Base-by-base conservation (phyloP, 2,113 vertebrate species). In the Gulo gulo region DNA sequence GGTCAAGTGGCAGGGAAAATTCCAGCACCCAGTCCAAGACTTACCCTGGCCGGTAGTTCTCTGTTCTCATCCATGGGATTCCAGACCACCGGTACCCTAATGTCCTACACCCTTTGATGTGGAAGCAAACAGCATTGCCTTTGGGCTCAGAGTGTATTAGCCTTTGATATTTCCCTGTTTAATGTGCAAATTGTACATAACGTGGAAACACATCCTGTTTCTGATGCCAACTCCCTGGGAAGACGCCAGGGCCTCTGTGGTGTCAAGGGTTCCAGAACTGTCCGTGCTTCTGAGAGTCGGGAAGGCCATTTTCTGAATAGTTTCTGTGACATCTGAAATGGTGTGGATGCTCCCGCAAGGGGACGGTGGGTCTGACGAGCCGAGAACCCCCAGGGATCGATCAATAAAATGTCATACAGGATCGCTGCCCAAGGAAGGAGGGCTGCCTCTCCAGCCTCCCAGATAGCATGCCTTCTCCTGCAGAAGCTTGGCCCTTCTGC, bases 201-300 rank as follows among this genome's bases (percentile, higher is more conserved):
- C 0, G 2, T 5, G 1, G 10, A 24, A 67, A 29, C 7, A 0
- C 8, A 14, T 82, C 85, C n/a, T 39, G 4, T 67, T 74, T 59
- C 23, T 57, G 12, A 0, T 0, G n/a, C 23, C 1, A 36, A 65
- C 7, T 9, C 0, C 31, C 24, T 18, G 4, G 31, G 57, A 31
- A 16, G n/a, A n/a, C 4, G 0, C 16, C 7, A 1, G 76, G 26
- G 55, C 34, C 67, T 63, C 31, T 15, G 7, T 26, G 18, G 73
- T 36, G 42, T 2, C 65, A 20, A 65, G 14, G 29, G 6, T 65
- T 55, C 24, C 7, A 83, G 47, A n/a, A 52, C 26, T n/a, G 2
- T 18, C 59, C 14, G 2, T 36, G 11, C 50, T 36, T 26, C 45
- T 71, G 14, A 21, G 29, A n/a, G 2, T 4, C 0, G 0, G 39